These are phyloP conservation scores for Potamilus streckersoni DNA, from an alignment of 1,140 invertebrate genomes.

Conservation along the genomic window DNA sequence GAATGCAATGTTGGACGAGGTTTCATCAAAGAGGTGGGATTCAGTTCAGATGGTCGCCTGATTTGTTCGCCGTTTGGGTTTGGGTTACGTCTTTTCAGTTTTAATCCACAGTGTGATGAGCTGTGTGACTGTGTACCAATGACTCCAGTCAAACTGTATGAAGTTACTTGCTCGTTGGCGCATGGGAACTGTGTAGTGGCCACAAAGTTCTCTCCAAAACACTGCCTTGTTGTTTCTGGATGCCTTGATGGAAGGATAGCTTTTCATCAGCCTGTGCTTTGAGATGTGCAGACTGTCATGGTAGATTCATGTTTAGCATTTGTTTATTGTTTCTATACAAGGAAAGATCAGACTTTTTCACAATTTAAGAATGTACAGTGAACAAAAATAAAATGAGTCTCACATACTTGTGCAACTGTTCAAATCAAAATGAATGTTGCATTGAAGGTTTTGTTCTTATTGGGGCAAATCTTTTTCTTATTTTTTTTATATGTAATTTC, in stretches of 20 bases:
- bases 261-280: slow-evolving; percentile 87
- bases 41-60: slow-evolving; percentile 87
- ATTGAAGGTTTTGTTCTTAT: no score
- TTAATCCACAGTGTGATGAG: slow-evolving; percentile 83
- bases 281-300: no score
- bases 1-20: slow-evolving; percentile 90
- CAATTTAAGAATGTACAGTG: no score
- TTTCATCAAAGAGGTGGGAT: slow-evolving; percentile 85
- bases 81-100: slow-evolving; percentile 85
- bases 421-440: no score
- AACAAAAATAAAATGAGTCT: no score
- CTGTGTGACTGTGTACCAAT: slow-evolving; percentile 77
- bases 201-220: slow-evolving; percentile 88
- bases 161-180: slow-evolving; percentile 78
- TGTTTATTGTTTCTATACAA: no score
- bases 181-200: slow-evolving; percentile 89
- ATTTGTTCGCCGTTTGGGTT: slow-evolving; percentile 90
- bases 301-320: no score
- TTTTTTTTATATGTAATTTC: no score
- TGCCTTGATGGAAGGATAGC: slow-evolving; percentile 87
- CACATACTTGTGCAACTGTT: no score
- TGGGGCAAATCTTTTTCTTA: no score
- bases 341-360: no score
- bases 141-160: slow-evolving; percentile 69
- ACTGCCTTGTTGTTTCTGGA: slow-evolving; percentile 87